A percentile compares a stretch with the other conserved stretches of the same genome.
Conservation (phyloP, 2,797 vertebrate genomes). For the Anableps anableps region DNA sequence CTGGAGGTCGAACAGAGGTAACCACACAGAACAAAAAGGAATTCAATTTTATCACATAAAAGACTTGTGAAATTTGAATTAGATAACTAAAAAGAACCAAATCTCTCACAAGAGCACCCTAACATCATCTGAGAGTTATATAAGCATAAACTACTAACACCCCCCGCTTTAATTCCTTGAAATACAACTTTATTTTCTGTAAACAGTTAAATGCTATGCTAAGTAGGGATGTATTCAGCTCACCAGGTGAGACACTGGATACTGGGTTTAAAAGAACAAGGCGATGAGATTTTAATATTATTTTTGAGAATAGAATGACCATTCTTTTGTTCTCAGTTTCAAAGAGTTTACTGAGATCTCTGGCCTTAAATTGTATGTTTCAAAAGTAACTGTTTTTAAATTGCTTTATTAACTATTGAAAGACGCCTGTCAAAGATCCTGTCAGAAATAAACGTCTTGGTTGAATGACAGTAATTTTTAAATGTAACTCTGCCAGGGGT, state of each 20-base stretch:
- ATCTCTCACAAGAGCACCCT: not conserved
- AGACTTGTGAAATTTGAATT: not conserved
- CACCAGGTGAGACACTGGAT: not conserved
- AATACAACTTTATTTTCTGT: not conserved
- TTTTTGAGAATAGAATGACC: not conserved
- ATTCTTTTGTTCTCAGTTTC: not conserved
- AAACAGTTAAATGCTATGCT: not conserved
- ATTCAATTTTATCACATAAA: not conserved
- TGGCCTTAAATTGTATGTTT: too few species aligned
- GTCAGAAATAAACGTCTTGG: not conserved
- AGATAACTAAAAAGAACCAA: not conserved
- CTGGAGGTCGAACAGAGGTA: slow-evolving; percentile 57
- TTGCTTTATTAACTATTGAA: too few species aligned
- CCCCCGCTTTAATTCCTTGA: not conserved
- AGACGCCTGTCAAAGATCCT: not conserved
- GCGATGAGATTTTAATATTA: not conserved
- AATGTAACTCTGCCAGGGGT: not conserved
- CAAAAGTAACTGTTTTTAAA: too few species aligned
- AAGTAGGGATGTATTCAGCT: not conserved
- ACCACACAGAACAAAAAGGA: not conserved
- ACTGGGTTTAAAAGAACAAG: not conserved
- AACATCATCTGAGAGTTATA: not conserved
- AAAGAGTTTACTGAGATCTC: not conserved
- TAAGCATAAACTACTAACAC: not conserved
- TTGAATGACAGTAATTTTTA: not conserved